Base-by-base conservation (phyloP, 1,140 invertebrate genomes). In the Drosophila mauritiana region DNA sequence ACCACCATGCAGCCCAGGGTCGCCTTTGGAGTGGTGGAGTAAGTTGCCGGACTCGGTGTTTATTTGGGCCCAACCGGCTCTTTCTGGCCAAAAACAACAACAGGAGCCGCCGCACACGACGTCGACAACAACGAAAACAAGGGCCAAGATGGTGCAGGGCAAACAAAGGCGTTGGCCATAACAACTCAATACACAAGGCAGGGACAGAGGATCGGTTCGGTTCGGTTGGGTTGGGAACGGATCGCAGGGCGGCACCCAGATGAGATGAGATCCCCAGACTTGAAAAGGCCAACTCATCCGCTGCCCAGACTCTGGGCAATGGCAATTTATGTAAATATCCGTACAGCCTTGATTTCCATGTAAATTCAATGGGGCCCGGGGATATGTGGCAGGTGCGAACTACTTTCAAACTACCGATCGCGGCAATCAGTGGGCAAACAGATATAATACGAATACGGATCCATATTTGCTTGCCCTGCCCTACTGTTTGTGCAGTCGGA, bases 101-200 rank as follows among this genome's bases (percentile, higher is more conserved):
- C 74, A 77, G 46, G 67, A 78, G 42, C 65, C 73, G 82, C 81
- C 81, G 81, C 82, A 85, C 81, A 85, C 81, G 81, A 85, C 61
- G 81, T 67, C 52, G 69, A 34, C 73, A 77, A 70, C 58, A 73
- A 55, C 46, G 42, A 64, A 53, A 57, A 53, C 65, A 42, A 65
- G 56, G 39, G 49, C 49, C 49, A 80, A 65, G 57, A 61, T 65
- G 25, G 37, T 52, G 53, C 74, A 88, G 83, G 82, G 75, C 79
- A 86, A 86, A 86, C 82, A 86, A 86, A 86, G 82, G 82, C 82
- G 82, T 86, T 86, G 82, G 82, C 82, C 83, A 86, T 86, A 86
- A 86, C 82, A 86, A 86, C 83, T 86, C 83, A 86, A 86, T 86
- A 86, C 81, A 86, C 79, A 83, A 68, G 72, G 51, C 59, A 15